Evolutionary conservation across 2,888 invertebrate species (phyloP), one percentile per base, ranked within the genome.

Genomic region (Drosophila monieri): DNA sequence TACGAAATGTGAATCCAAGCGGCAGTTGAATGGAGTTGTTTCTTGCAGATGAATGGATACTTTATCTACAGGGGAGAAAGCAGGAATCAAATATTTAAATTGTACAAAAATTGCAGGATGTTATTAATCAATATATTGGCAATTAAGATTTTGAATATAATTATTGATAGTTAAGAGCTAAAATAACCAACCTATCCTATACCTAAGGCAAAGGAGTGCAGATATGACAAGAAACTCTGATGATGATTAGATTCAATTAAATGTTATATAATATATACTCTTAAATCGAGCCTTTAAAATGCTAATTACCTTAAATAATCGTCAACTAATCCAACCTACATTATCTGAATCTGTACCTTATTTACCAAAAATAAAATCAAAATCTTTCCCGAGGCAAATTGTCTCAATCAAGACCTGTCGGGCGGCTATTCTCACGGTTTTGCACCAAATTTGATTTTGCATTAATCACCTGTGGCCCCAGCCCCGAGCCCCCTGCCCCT

Each of bases 361-460:
- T 5, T 10, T n/a, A 18, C 5, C 21, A 52, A 57, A 41, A 21
- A 27, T 27, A 27, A 35, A 35, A 35, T 39, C 12, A 8, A n/a
- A 8, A 9, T 27, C 18, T 37, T 46, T 37, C 23, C 67, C n/a
- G 15, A 15, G 23, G 30, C 61, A 43, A 43, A 48, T 70, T 70
- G 66, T 44, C 70, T 70, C 49, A 67, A 59, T 70, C 71, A 70
- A 51, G 49, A 48, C 35, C 25, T 39, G 21, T 23, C 23, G 18
- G 48, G 15, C 59, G 15, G 15, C 60, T 77, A 88, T 80, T 80
- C 80, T 83, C 88, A 80, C 88, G 86, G 71, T 74, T 80, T 79
- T 72, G 74, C 58, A 67, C 60, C 68, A 47, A 68, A 78, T 81
- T 70, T 72, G 67, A 77, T 69, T 70, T 68, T 69, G 54, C 85